A percentile compares a stretch with the other conserved stretches of the same genome.
These are phyloP conservation scores for Agelaius phoeniceus DNA, from an alignment of 2,113 vertebrate genomes.

Conservation along the genomic window DNA sequence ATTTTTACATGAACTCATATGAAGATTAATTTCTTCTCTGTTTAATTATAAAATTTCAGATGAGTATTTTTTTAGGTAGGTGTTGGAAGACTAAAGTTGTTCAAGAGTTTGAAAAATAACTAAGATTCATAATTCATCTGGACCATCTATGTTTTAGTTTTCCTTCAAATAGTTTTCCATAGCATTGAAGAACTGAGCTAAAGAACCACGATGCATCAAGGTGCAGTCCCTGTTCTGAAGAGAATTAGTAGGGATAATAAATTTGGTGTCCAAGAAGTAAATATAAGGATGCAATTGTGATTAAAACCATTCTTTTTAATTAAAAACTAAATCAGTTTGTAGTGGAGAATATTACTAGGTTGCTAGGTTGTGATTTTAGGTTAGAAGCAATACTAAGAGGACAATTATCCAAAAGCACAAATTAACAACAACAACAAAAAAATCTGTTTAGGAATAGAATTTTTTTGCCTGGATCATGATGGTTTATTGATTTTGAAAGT, in stretches of 20 bases:
- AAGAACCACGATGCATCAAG: neutral
- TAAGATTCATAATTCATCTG: neutral
- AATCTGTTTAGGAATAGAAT: neutral
- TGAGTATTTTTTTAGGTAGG: neutral
- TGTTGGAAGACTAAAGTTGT: neutral
- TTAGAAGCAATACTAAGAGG: neutral
- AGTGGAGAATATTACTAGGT: conserved; percentile 14
- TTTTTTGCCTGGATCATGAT: neutral
- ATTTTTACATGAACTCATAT: neutral
- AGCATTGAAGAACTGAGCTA: neutral
- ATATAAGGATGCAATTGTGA: neutral
- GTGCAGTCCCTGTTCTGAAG: neutral
- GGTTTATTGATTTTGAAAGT: conserved; percentile 10
- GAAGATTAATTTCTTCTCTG: neutral
- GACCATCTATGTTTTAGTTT: neutral
- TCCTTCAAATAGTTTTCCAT: neutral
- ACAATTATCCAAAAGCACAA: neutral
- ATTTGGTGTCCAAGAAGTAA: conserved; percentile 16
- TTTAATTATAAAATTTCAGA: neutral
- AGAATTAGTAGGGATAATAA: neutral
- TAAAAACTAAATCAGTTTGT: conserved; percentile 11
- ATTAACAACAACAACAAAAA: neutral
- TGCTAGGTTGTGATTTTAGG: conserved; percentile 14
- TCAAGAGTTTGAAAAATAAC: neutral
- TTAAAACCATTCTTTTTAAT: conserved; percentile 45